A percentile compares a stretch with the other conserved stretches of the same genome.
Evolutionary conservation across 2,113 vertebrate species (phyloP).

Genomic region (Aspiorhynchus laticeps): DNA sequence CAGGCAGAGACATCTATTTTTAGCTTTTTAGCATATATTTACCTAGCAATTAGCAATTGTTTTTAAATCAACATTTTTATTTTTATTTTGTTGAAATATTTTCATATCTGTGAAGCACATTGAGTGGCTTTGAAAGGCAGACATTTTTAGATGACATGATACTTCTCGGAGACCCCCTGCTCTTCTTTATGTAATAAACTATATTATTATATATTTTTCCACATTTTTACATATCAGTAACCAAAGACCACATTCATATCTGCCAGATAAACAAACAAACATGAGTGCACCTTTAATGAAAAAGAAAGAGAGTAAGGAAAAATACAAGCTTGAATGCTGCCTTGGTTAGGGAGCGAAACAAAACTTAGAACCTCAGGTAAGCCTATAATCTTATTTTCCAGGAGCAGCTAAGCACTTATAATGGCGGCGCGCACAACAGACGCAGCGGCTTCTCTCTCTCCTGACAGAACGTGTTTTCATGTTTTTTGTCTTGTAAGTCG

Average conservation of each 20-base stretch:
- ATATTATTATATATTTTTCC: background rate
- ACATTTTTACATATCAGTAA: background rate
- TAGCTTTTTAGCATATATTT: too few relatives aligned
- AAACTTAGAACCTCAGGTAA: background rate
- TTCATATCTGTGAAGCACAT: background rate
- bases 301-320: background rate
- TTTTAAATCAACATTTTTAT: too few relatives aligned
- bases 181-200: background rate
- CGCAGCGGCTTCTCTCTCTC: too few relatives aligned
- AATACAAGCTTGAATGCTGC: background rate
- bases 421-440: too few relatives aligned
- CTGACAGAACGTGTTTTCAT: too few relatives aligned
- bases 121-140: background rate
- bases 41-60: too few relatives aligned
- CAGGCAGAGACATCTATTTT: too few relatives aligned
- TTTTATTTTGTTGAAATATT: background rate
- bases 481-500: too few relatives aligned
- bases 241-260: background rate
- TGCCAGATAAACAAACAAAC: background rate
- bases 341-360: background rate
- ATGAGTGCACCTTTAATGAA: background rate
- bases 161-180: background rate
- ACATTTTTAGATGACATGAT: background rate
- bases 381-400: background rate
- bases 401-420: background rate